These are phyloP conservation scores for Drosophila teissieri DNA, from an alignment of 1,140 invertebrate species.

Conservation along the genomic window DNA sequence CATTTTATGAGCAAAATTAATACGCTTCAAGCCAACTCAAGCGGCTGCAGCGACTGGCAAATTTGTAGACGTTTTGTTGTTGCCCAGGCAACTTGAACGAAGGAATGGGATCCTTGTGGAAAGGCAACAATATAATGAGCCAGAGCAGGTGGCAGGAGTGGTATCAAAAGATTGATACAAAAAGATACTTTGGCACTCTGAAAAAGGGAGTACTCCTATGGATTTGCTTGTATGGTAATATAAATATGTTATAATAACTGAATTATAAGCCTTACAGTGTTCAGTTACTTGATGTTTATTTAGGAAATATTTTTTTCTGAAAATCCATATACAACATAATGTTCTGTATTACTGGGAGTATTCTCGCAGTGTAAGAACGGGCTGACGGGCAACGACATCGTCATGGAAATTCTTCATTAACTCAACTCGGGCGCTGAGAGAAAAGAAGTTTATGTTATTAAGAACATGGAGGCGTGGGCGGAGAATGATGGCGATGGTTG, in stretches of 20 bases:
- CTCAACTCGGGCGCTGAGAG: constrained; percentile 68
- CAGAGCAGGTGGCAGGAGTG: constrained; percentile 59
- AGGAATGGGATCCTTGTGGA: background rate
- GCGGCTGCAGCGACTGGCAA: constrained; percentile 34
- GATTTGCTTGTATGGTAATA: background rate
- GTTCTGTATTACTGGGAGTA: background rate
- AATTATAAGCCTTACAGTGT: too few species aligned
- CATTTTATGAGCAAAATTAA: constrained; percentile 76
- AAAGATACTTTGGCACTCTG: constrained; percentile 26
- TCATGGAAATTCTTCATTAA: constrained; percentile 84
- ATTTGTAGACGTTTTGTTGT: constrained; percentile 64
- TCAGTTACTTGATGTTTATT: too few species aligned
- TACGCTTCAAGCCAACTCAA: constrained; percentile 57
- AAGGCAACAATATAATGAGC: constrained; percentile 67
- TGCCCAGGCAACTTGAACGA: constrained; percentile 45
- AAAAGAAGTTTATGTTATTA: constrained; percentile 84
- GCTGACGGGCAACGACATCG: constrained; percentile 64
- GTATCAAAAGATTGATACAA: constrained; percentile 59
- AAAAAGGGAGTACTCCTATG: background rate
- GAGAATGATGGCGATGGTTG: constrained; percentile 11
- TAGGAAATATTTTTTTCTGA: too few species aligned
- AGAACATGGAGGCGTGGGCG: constrained; percentile 46
- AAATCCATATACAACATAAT: background rate
- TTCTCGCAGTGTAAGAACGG: constrained; percentile 18
- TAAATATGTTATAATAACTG: background rate